Base-by-base conservation (phyloP, 2,113 vertebrate genomes). In the Puntigrus tetrazona region DNA sequence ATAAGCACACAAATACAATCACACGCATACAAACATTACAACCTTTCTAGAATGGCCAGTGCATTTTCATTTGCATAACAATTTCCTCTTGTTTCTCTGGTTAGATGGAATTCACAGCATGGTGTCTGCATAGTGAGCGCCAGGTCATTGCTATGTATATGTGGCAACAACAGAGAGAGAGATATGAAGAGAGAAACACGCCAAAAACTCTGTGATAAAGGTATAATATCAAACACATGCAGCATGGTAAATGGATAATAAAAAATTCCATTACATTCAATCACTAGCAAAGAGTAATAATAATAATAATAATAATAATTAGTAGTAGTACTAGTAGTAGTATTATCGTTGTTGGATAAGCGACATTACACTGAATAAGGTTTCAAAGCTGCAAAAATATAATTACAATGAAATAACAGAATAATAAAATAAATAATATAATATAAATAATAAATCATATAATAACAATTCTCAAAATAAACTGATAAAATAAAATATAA, bases 21-120 rank as follows among this genome's bases (percentile, higher is more conserved):
- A 87, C 91, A 72, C 65, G 41, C 63, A 74, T 78, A 81, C 84
- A 88, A 75, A 88, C 85, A 86, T 78, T 82, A 87, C 86, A 84
- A 82, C 86, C 86, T 88, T 84, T 87, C 84, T 85, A 63, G 79
- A 89, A 84, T 82, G 85, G 85, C 87, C 82, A 86, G 82, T 86
- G 88, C 89, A 86, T 87, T 81, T 88, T 90, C 91, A 95, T 95
- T 95, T 95, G 94, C 94, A 95, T 94, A 94, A 94, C 93, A 95
- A 95, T 95, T 94, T 95, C 92, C 92, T 92, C 92, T 95, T 95
- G 94, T 95, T 94, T 95, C 94, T 94, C 92, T 94, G 94, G 92
- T 94, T 93, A 94, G 94, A 95, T 95, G 92, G 94, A 93, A 95
- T 94, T 95, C 94, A 89, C 94, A 95, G 94, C 93, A 89, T 94